Base-by-base conservation (phyloP, 2,888 invertebrate species). In the Calameuta filiformis region DNA sequence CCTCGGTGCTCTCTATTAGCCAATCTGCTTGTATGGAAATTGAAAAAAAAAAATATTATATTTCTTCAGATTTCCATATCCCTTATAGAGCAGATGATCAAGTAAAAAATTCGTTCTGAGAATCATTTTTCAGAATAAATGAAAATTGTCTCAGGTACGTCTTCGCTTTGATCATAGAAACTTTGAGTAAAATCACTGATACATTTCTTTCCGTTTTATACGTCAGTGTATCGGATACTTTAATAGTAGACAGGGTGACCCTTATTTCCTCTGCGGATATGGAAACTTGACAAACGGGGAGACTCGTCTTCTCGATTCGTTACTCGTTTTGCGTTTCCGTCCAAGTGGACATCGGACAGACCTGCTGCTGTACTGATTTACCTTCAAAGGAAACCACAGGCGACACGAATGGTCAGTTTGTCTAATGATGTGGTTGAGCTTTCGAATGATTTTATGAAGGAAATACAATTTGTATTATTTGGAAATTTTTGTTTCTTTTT, bases 311-410 rank as follows among this genome's bases (percentile, higher is more conserved):
- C 78, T 79, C 79, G 81, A 80, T 78, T 81, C 76, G 80, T 75
- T 79, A 83, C 78, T 82, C 81, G 80, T 83, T 85, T 88, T 87
- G 89, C 86, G 87, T 88, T 90, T 90, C 90, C 90, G 87, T 88
- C 85, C 82, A 86, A 89, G 84, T 87, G 88, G 85, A 83, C 89
- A 87, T 74, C 80, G 82, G 79, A 80, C 81, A 81, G 80, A 80
- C 73, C 79, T 56, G 77, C 71, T 71, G 80, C 81, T 56, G 56
- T 56, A 23, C 56, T 34, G 71, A 31, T 79, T 78, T 79, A 31
- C 79, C 87, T 83, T 90, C 90, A 91, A 91, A 90, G 91, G 90
- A 89, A 90, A 90, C 90, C 91, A 81, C 89, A 89, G 76, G 68
- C 74, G 75, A 83, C 83, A 81, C 80, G 83, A 84, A 85, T 83